Base-by-base conservation (phyloP, 1,140 invertebrate genomes). In the Bombyx mandarina region DNA sequence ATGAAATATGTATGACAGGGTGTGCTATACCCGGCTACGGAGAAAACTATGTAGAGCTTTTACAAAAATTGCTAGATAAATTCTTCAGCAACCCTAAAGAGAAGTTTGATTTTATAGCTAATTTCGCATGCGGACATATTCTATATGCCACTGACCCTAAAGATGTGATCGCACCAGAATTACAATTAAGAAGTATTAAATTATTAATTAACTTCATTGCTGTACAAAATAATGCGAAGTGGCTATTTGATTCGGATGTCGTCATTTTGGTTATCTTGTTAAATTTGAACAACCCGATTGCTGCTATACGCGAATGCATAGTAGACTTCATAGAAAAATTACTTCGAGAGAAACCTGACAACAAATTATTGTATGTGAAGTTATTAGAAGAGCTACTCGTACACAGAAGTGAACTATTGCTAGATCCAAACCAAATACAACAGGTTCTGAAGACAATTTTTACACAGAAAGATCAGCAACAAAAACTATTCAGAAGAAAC, bases 391-490 rank as follows among this genome's bases (percentile, higher is more conserved):
- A 80, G 45, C 43, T 88, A 1, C 45, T 84, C 8, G 61, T 61
- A 7, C 83, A 89, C 18, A 78, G 71, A 43, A 73, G 88, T 18
- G 93, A 94, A 69, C 81, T 94, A 47, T 52, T 86, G 43, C 68
- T 93, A 49, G 93, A 94, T 66, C 73, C 88, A 58, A 90, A 93
- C 54, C 93, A 92, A 58, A 58, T 91, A 5, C 77, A 86, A 0
- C 66, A 90, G 46, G 74, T 88, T n/a, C 56, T 86, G 10, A 76
- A 78, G 47, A 87, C 77, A 2, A 71, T 84, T 58, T 48, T 84
- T 7, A 76, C 71, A 1, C 58, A 73, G 47, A 67, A 76, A 51
- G 56, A 69, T 45, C 43, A 62, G 26, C 71, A 60, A 12, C 77
- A 73, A 35, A 85, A 82, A 61, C 49, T 78, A 35, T 84, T 84